These are phyloP conservation scores for Papilio xuthus DNA, from an alignment of 1,140 invertebrate genomes.

Conservation along the genomic window DNA sequence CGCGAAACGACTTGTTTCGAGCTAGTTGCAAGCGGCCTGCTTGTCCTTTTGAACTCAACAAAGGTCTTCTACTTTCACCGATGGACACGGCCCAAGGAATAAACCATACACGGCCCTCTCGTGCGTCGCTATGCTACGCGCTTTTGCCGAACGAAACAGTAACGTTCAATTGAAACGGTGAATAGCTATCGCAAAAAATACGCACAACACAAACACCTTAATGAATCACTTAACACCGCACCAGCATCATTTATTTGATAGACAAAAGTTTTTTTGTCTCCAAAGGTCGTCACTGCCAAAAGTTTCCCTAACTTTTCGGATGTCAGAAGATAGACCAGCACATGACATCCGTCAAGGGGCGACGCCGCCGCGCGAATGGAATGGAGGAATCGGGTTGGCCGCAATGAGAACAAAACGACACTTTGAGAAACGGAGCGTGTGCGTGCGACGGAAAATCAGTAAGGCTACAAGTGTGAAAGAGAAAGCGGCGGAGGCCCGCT, in stretches of 20 bases:
- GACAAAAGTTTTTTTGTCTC: conserved; percentile 52
- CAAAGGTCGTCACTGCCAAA: conserved; percentile 60
- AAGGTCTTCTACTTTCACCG: conserved; percentile 80
- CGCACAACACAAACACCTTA: conserved; percentile 70
- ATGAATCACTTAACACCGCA: conserved; percentile 64
- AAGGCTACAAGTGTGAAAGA: conserved; percentile 45
- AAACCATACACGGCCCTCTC: conserved; percentile 75
- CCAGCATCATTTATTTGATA: conserved; percentile 43
- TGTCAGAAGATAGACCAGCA: conserved; percentile 49
- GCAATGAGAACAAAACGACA: conserved; percentile 58
- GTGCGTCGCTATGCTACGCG: conserved; percentile 68
- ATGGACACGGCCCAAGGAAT: conserved; percentile 66
- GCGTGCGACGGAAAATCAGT: conserved; percentile 46
- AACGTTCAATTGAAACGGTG: conserved; percentile 77
- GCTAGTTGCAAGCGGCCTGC: conserved; percentile 66
- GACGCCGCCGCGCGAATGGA: conserved; percentile 71
- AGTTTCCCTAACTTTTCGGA: conserved; percentile 74
- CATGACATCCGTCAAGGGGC: conserved; percentile 52
- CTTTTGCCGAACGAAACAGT: conserved; percentile 76
- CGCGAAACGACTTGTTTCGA: conserved; percentile 70
- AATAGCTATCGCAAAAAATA: conserved; percentile 66
- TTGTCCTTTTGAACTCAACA: conserved; percentile 79
- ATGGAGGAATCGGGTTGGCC: conserved; percentile 43
- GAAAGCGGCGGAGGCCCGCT: conserved; percentile 34
- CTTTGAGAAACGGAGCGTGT: conserved; percentile 47